Percentiles rank a stretch among this genome's conserved stretches.
phyloP scores from a whole-genome alignment of 2,797 vertebrate genomes.

The Nothura maculosa region DNA sequence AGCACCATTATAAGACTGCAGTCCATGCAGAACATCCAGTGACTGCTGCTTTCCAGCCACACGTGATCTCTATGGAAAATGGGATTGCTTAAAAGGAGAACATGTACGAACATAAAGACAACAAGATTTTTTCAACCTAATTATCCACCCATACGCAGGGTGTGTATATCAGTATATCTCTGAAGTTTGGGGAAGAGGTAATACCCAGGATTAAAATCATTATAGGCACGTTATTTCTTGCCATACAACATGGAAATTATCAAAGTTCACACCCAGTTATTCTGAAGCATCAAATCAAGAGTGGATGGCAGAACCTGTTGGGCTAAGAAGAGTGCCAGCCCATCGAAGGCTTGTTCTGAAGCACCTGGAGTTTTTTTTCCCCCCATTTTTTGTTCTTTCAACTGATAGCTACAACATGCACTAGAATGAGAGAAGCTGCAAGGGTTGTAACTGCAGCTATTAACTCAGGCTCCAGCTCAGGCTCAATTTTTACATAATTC shows the following conservation, averaged over 20 bases:
- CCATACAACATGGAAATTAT: constrained; percentile 38
- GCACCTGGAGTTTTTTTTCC: not conserved
- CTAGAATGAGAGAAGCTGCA: not conserved
- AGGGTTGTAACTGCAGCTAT: not conserved
- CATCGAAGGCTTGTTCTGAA: not conserved
- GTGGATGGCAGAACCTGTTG: constrained; percentile 34
- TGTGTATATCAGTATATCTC: constrained; percentile 66
- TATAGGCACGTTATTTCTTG: constrained; percentile 71
- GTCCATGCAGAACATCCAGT: not conserved
- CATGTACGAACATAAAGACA: constrained; percentile 47
- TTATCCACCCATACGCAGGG: constrained; percentile 39
- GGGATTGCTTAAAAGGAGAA: constrained; percentile 12
- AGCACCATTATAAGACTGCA: not conserved
- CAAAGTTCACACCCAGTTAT: constrained; percentile 66
- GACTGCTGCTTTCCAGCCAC: not conserved
- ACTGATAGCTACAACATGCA: not conserved
- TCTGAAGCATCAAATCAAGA: constrained; percentile 48
- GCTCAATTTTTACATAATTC: not conserved
- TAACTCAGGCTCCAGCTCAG: not conserved
- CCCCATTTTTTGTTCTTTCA: not conserved
- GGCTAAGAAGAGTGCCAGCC: not conserved
- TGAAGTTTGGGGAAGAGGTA: constrained; percentile 54
- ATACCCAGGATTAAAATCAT: constrained; percentile 63
- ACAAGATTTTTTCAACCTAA: constrained; percentile 35
- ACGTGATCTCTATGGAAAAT: not conserved